A percentile compares a stretch with the other conserved stretches of the same genome.
Evolutionary conservation across 2,113 vertebrate species (phyloP).

Genomic region (Columba janthina): DNA sequence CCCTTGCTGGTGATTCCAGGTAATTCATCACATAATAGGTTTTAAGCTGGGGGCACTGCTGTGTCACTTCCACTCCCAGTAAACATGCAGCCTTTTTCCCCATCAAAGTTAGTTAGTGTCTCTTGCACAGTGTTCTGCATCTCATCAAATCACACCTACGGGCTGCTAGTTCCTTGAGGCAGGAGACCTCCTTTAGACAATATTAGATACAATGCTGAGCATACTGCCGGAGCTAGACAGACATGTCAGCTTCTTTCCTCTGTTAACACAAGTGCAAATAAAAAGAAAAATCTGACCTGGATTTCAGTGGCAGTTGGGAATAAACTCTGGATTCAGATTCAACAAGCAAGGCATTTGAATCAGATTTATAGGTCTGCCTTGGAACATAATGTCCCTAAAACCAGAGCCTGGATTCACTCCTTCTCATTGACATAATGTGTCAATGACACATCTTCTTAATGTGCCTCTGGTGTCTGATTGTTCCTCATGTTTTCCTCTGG

Average conservation of each 20-base stretch:
- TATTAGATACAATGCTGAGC: background rate
- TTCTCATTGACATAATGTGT: slow-evolving; percentile 8
- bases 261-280: background rate
- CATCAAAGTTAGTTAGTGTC: background rate
- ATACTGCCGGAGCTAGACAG: background rate
- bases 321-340: background rate
- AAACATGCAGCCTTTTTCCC: background rate
- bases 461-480: background rate
- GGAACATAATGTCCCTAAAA: slow-evolving; percentile 11
- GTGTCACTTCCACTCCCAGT: background rate
- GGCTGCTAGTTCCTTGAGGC: background rate
- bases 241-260: slow-evolving; percentile 2
- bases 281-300: slow-evolving; percentile 26
- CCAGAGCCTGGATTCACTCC: slow-evolving; percentile 21
- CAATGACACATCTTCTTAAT: slow-evolving; percentile 18
- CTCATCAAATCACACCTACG: background rate
- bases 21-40: background rate
- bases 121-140: background rate
- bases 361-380: background rate
- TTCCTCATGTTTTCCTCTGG: background rate
- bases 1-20: background rate
- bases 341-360: background rate
- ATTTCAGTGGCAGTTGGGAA: background rate
- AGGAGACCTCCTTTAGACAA: background rate
- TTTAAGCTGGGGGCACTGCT: background rate